Evolutionary conservation across 2,797 vertebrate species (phyloP), one percentile per base, ranked within the genome.

Genomic region (Oreonectes daqikongensis): DNA sequence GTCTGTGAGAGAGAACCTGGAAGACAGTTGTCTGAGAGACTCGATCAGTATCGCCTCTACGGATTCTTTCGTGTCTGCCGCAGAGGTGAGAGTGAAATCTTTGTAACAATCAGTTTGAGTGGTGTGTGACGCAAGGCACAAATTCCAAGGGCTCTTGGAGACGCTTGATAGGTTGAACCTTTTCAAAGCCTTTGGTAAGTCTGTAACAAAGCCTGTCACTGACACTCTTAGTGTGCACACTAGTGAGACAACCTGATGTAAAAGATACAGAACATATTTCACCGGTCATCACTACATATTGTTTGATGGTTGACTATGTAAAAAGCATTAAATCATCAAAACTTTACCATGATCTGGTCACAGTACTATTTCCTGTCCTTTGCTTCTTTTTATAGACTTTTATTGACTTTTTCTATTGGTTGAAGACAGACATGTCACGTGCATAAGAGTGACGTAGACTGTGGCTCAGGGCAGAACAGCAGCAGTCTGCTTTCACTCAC

Each of bases 31-130:
- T 81, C 87, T 95, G 79, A 93, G 92, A 82, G 96, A 99, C 88
- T 93, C 94, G 3, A 71, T 93, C 83, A 98, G 95, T 87, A 88
- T 97, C 22, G 93, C 94, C 26, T 98, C 97, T 48, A 95, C 91
- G 0, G 97, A 99, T 85, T 98, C 96, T 0, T 99, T 98, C 77
- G 94, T 96, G 81, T 98, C 97, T 17, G 95, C 94, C 1, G 93
- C 93, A 26, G 97, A 99, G 95, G 97, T 99, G 88, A 90, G 90
- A 44, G 4, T 20, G n/a, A 61, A 2, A 2, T 4, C n/a, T 40
- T 35, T 32, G 24, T 26, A 12, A 38, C 61, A 0, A 5, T 55
- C 38, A 0, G 0, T 38, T 28, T 20, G 17, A 32, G 28, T 35
- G 24, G n/a, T 53, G 48, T 8, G 18, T 50, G 48, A 50, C 48